These are phyloP conservation scores for Podarcis raffonei DNA, from an alignment of 2,113 vertebrate genomes.

Conservation along the genomic window DNA sequence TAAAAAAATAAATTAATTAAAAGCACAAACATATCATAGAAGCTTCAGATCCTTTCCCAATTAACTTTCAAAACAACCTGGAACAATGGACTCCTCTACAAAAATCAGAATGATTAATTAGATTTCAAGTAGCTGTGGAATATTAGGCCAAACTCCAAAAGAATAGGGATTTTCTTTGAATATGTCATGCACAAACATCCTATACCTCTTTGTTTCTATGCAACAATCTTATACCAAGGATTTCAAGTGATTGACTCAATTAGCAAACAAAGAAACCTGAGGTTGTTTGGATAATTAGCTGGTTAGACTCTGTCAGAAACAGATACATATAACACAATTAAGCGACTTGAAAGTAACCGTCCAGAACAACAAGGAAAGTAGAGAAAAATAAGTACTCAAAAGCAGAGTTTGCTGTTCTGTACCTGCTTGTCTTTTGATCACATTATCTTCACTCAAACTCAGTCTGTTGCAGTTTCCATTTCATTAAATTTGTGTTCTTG, in stretches of 20 bases:
- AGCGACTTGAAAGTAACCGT: slow-evolving; percentile 9
- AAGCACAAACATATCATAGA: slow-evolving; percentile 26
- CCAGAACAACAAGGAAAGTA: slow-evolving; percentile 5
- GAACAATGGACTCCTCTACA: slow-evolving; percentile 54
- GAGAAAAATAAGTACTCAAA: background rate
- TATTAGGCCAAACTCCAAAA: slow-evolving; percentile 48
- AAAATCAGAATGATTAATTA: slow-evolving; percentile 58
- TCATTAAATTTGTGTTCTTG: no score
- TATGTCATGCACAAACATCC: slow-evolving; percentile 39
- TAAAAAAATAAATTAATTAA: slow-evolving; percentile 32
- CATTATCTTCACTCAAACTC: no score
- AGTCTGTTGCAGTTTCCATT: no score
- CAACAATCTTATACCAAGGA: slow-evolving; percentile 49
- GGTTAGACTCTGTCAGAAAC: slow-evolving; percentile 34
- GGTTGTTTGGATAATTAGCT: slow-evolving; percentile 58
- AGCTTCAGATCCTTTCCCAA: slow-evolving; percentile 41
- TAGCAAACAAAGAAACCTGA: slow-evolving; percentile 52
- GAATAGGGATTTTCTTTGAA: slow-evolving; percentile 59
- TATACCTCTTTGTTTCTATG: slow-evolving; percentile 49
- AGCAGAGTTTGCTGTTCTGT: no score
- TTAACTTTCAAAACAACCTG: slow-evolving; percentile 47
- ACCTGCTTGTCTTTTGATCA: no score
- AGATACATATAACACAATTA: slow-evolving; percentile 1
- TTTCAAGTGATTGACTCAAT: slow-evolving; percentile 55
- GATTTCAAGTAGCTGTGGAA: slow-evolving; percentile 53